Percentiles rank a stretch among this genome's conserved stretches.
Conservation (phyloP, 2,888 invertebrate species). For the Dryococelus australis region DNA sequence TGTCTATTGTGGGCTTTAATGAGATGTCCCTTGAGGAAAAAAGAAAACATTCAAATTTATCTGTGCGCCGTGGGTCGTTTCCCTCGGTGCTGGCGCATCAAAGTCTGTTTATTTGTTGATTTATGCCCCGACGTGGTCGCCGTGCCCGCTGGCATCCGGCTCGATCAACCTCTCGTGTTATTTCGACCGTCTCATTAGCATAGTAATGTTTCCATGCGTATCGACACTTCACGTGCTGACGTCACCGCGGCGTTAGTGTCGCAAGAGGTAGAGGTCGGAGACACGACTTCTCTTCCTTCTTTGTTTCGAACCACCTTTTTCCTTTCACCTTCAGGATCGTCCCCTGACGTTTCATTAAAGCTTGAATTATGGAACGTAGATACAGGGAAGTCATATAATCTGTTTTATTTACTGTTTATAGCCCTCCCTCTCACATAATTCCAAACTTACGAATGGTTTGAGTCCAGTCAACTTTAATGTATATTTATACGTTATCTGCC, state of each 20-base stretch:
- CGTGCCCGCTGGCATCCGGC: neutral
- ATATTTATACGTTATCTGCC: conserved; percentile 16
- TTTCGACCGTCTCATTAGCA: neutral
- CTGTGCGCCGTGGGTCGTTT: neutral
- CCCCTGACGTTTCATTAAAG: neutral
- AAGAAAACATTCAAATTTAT: neutral
- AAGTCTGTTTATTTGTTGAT: conserved; percentile 7
- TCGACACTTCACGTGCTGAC: conserved; percentile 6
- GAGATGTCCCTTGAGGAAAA: neutral
- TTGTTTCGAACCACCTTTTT: neutral
- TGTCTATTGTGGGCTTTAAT: neutral
- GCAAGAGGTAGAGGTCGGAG: neutral
- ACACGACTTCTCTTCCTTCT: neutral
- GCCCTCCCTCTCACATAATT: neutral
- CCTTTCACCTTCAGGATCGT: neutral
- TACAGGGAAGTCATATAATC: neutral
- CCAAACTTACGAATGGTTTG: neutral
- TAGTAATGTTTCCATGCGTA: neutral
- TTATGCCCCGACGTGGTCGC: neutral
- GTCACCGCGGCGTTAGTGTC: neutral
- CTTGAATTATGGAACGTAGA: conserved; percentile 16
- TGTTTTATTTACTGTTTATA: neutral
- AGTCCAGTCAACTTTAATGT: conserved; percentile 16
- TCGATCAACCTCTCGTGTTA: neutral
- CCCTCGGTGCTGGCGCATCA: neutral